Conservation (phyloP, 2,888 invertebrate species). For the Spodoptera littoralis region DNA sequence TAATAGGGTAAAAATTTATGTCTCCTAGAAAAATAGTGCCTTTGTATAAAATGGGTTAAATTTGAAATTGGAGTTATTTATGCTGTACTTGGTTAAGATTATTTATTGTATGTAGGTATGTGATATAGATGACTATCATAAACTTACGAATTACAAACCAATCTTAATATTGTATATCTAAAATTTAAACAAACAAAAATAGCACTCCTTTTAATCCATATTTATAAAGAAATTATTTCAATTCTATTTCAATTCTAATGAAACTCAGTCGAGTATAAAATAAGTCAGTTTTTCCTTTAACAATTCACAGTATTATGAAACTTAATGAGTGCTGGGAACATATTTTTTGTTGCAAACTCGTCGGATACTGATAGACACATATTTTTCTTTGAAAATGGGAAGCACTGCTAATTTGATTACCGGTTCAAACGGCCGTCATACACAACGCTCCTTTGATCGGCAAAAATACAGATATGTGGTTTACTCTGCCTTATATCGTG, state of each 20-base stretch:
- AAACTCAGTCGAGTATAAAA: slow-evolving; percentile 9
- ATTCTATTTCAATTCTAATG: neutral
- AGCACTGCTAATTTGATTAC: slow-evolving; percentile 88
- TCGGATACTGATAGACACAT: slow-evolving; percentile 83
- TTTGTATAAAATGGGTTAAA: neutral
- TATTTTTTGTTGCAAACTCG: slow-evolving; percentile 49
- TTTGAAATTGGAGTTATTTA: too few relatives aligned
- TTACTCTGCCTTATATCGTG: slow-evolving; percentile 70
- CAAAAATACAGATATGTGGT: slow-evolving; percentile 87
- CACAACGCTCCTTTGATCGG: slow-evolving; percentile 85
- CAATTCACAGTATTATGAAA: slow-evolving; percentile 30
- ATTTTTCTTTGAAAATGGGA: slow-evolving; percentile 88
- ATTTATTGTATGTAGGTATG: too few relatives aligned
- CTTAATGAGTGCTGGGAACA: slow-evolving; percentile 38
- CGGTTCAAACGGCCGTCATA: slow-evolving; percentile 87
- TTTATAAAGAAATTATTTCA: too few relatives aligned
- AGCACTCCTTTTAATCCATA: too few relatives aligned
- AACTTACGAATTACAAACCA: too few relatives aligned
- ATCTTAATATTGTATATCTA: too few relatives aligned
- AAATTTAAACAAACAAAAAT: too few relatives aligned
- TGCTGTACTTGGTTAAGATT: too few relatives aligned
- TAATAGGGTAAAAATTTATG: slow-evolving; percentile 22
- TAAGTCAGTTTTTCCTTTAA: neutral
- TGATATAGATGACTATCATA: too few relatives aligned
- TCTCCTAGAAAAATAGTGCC: neutral